Evolutionary conservation across 2,113 vertebrate genomes (phyloP).

Genomic region (Mandrillus leucophaeus): DNA sequence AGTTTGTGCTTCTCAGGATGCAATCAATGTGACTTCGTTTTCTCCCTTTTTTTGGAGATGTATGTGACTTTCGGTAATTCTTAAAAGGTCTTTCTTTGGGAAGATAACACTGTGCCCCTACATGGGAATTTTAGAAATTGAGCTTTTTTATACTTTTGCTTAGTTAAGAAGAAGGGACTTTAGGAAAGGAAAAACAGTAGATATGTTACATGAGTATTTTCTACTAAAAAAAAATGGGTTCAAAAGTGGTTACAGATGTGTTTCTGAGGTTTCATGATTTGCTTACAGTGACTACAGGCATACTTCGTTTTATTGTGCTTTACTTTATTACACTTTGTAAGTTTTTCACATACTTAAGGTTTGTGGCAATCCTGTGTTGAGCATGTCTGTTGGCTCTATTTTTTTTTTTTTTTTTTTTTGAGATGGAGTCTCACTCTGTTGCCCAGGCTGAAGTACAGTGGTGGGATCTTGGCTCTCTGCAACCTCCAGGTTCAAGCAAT

Average conservation of each 20-base stretch:
- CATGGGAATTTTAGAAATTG: not conserved
- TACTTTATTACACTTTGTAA: not conserved
- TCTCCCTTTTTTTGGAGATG: not conserved
- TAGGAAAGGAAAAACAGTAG: not conserved
- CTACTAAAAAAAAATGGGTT: not conserved
- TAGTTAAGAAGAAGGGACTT: not conserved
- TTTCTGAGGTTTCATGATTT: slow-evolving; percentile 35
- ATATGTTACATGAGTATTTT: not conserved
- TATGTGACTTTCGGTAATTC: not conserved
- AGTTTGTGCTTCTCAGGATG: not conserved
- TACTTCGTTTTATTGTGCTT: not conserved
- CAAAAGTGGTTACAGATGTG: not conserved
- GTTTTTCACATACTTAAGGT: not conserved
- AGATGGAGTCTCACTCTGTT: too few species aligned
- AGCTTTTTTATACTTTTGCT: not conserved
- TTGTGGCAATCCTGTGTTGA: not conserved
- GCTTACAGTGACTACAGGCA: not conserved
- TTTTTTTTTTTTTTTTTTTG: not conserved
- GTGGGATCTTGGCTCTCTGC: too few species aligned
- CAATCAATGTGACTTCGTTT: not conserved
- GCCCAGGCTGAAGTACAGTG: too few species aligned
- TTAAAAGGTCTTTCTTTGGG: not conserved
- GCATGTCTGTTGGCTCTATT: not conserved
- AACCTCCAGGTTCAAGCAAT: too few species aligned
- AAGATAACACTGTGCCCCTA: not conserved